Conservation (phyloP, 2,797 vertebrate genomes). For the Oryzias dopingdopingensis region DNA sequence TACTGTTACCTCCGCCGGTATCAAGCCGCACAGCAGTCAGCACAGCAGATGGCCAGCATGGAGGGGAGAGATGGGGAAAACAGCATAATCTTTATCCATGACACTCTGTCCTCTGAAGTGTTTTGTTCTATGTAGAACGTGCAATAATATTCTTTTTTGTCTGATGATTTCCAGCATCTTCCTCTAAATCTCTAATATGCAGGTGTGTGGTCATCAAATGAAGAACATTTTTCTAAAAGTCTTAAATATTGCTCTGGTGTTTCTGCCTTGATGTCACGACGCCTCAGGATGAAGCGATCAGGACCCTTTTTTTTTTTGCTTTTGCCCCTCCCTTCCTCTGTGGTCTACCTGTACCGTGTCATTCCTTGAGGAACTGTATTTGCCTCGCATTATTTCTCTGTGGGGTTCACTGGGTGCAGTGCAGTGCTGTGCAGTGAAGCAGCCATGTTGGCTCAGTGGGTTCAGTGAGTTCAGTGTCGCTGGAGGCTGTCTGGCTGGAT, state of each 20-base stretch:
- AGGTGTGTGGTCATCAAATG: no score
- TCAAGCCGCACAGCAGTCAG: slow-evolving; percentile 66
- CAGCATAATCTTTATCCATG: slow-evolving; percentile 47
- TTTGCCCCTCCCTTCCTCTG: slow-evolving; percentile 4
- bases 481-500: slow-evolving; percentile 76
- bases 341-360: slow-evolving; percentile 9
- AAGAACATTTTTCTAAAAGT: no score
- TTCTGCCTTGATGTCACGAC: slow-evolving; percentile 12
- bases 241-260: background rate
- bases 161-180: background rate
- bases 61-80: slow-evolving; percentile 43
- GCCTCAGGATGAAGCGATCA: slow-evolving; percentile 6
- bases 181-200: no score
- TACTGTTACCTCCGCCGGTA: slow-evolving; percentile 62
- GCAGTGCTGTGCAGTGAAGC: slow-evolving; percentile 72
- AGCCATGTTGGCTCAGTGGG: slow-evolving; percentile 72
- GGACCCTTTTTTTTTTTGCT: slow-evolving; percentile 8
- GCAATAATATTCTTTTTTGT: slow-evolving; percentile 19
- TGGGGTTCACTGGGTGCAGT: slow-evolving; percentile 74
- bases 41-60: slow-evolving; percentile 61
- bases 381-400: slow-evolving; percentile 32
- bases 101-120: slow-evolving; percentile 34
- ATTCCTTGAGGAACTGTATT: slow-evolving; percentile 26
- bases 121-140: slow-evolving; percentile 32
- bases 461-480: slow-evolving; percentile 80